phyloP scores from a whole-genome alignment of 2,888 invertebrate genomes.

The Apodemia hepburni region DNA sequence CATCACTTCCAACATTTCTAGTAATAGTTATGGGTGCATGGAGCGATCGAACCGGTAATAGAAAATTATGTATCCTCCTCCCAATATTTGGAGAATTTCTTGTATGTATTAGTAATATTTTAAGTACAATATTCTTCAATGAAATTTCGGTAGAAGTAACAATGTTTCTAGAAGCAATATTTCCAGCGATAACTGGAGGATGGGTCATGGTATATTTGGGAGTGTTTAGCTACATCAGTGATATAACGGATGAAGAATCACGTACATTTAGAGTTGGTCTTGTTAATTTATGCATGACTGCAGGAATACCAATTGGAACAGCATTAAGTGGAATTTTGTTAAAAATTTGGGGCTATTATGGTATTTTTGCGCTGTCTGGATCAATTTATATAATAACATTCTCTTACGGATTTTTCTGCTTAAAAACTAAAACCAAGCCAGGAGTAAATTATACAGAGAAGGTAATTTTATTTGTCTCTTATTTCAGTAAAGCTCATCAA shows the following conservation, averaged over 20 bases:
- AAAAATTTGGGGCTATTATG: constrained; percentile 62
- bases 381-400: constrained; percentile 61
- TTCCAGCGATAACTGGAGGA: constrained; percentile 75
- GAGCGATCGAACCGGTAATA: constrained; percentile 80
- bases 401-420: constrained; percentile 51
- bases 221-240: constrained; percentile 82
- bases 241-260: constrained; percentile 72
- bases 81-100: constrained; percentile 76
- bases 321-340: constrained; percentile 75
- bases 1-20: constrained; percentile 74
- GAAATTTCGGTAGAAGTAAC: constrained; percentile 76
- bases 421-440: constrained; percentile 57
- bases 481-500: not conserved
- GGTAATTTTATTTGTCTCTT: constrained; percentile 37
- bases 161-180: constrained; percentile 74
- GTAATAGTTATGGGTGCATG: constrained; percentile 52
- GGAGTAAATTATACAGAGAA: constrained; percentile 40
- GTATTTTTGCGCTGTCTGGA: constrained; percentile 56
- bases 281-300: constrained; percentile 78
- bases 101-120: constrained; percentile 65
- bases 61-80: constrained; percentile 78
- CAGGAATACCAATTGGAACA: constrained; percentile 79
- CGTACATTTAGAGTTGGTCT: constrained; percentile 82
- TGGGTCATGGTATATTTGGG: constrained; percentile 77
- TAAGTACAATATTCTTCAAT: constrained; percentile 76